Base-by-base conservation (phyloP, 2,888 invertebrate species). In the Nymphalis c-album region DNA sequence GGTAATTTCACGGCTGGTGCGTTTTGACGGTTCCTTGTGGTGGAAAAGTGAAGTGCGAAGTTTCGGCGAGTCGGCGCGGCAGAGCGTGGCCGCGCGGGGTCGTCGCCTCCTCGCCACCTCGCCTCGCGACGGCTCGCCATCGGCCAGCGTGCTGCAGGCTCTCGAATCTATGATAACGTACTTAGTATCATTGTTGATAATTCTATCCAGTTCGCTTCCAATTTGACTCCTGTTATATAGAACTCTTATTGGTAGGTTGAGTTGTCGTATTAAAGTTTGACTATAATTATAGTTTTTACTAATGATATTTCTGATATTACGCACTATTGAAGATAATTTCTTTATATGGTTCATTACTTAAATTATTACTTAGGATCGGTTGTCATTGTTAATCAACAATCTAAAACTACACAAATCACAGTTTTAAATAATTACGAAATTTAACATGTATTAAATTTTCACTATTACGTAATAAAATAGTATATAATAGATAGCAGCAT, bases 31-130 rank as follows among this genome's bases (percentile, higher is more conserved):
- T 87, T 88, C 85, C 87, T 90, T 84, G 80, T 79, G 73, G 86
- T 88, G 85, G 88, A 88, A 90, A 90, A 90, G 90, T 88, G 88
- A 90, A 91, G 91, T 90, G 90, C 89, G 82, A 90, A 91, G 91
- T 89, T 92, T 92, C 88, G 90, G 91, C 89, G 88, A 85, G 77
- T 73, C 74, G 73, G 82, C 78, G 84, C 81, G 79, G 81, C 81
- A 73, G 83, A 78, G 85, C 89, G 85, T 80, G 75, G 77, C 78
- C 74, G 75, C 71, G 75, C 84, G 88, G 85, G 88, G 88, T 88
- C 88, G 87, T 84, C 88, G 87, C 82, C 85, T 85, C 83, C 77
- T 73, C 74, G 75, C 76, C 60, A 69, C 78, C 57, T 35, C 57
- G 60, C 58, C 48, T 64, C 68, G 58, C 61, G 45, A 63, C 55